Base-by-base conservation (phyloP, 2,113 vertebrate genomes). In the Xerus inauris region DNA sequence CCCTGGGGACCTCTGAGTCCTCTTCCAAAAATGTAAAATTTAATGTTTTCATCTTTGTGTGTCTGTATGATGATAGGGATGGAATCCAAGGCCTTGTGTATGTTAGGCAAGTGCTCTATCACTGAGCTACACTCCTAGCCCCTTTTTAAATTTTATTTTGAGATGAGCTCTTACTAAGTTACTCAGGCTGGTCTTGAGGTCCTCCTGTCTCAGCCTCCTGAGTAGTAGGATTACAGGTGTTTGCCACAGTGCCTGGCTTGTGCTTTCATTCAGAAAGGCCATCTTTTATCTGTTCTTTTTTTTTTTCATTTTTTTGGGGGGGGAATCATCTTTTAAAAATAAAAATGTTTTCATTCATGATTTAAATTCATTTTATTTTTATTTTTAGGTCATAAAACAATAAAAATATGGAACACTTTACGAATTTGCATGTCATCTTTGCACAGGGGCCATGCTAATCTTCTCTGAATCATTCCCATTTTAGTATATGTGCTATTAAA, bases 281-380 rank as follows among this genome's bases (percentile, higher is more conserved):
- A 54, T 54, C 30, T 47, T 47, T 47, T 76, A 8, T 42, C 22
- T 73, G 20, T 3, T 72, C 3, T 71, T 69, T 19, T 40, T 20
- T 57, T 57, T 57, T 22, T 8, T 20, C 54, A 20, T 22, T 40
- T 72, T 72, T 72, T 40, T 3, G 24, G 72, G 24, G 40, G 42
- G 14, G 32, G 26, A n/a, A n/a, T 90, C 26, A 81, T 67, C n/a
- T 94, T 80, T 86, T 89, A 73, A 91, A 91, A 89, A 80, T 40
- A 45, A 80, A 57, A 91, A 72, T 26, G 87, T 64, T 84, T 85
- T 72, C 62, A 87, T 79, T 54, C 32, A 81, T 62, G 30, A 80
- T 73, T 86, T 93, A n/a, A n/a, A 89, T 69, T 89, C n/a, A 64
- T 76, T 65, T 89, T 59, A 59, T 57, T 57, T 57, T 57, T 57